Evolutionary conservation across 2,113 vertebrate species (phyloP).

Genomic region (Rhabdomys dilectus): DNA sequence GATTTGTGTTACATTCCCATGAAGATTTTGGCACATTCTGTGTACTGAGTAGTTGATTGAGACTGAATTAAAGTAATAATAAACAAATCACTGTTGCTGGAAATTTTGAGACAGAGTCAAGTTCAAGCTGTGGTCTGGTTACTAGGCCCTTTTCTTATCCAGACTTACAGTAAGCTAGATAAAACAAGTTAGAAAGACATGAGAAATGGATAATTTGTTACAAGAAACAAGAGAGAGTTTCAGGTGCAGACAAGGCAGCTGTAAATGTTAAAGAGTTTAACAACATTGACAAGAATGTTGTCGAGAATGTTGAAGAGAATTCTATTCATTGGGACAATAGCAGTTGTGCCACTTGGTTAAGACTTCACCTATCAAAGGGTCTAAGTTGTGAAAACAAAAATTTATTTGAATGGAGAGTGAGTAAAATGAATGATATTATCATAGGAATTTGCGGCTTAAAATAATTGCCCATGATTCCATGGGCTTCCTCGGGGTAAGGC

Average conservation of each 20-base stretch:
- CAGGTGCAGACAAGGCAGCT: not conserved
- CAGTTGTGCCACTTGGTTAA: not conserved
- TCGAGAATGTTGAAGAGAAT: not conserved
- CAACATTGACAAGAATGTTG: not conserved
- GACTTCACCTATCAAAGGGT: not conserved
- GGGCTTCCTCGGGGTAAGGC: not conserved
- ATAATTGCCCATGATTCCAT: not conserved
- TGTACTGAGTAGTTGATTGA: not conserved
- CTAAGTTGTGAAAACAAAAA: not conserved
- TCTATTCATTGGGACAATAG: not conserved
- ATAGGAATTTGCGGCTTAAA: not conserved
- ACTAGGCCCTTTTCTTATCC: not conserved
- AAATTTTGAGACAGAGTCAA: not conserved
- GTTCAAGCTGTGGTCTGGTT: not conserved
- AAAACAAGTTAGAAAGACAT: too few relatives aligned
- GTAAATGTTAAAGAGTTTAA: not conserved
- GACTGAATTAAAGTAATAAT: not conserved
- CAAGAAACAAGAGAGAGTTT: too few relatives aligned
- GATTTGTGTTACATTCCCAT: not conserved
- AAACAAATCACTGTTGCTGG: not conserved
- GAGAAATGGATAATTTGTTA: not conserved
- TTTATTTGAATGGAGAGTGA: not conserved
- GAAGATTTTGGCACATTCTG: not conserved
- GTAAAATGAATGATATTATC: not conserved
- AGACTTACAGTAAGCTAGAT: not conserved